Evolutionary conservation across 2,797 vertebrate species (phyloP), one percentile per base, ranked within the genome.

Genomic region (Hippocampus kuda): DNA sequence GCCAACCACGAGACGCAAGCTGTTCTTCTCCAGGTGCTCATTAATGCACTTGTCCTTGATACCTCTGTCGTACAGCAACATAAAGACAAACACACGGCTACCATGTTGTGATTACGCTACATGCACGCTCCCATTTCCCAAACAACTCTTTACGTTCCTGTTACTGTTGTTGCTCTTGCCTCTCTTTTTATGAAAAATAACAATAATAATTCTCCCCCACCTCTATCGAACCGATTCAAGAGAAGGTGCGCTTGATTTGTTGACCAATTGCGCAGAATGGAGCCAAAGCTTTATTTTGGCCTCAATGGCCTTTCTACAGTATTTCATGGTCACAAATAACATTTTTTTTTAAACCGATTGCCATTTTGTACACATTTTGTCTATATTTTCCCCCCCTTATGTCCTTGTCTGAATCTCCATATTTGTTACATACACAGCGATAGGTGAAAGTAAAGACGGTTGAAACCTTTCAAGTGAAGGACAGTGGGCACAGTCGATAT

Each of bases 11-110:
- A 89, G 86, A 89, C 89, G 85, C 90, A 91, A 91, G 90, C 90
- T 92, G 91, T 91, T 92, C 89, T 88, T 89, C 91, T 92, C 89
- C 91, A 91, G 90, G 89, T 91, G 89, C 91, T 90, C 88, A 84
- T 90, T 91, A 92, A 92, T 90, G 90, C 86, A 89, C 88, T 88
- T 89, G 89, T 90, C 88, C 89, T 89, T 90, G 90, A 91, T 91
- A 89, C 84, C 87, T 82, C 83, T 84, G 71, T 82, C 77, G 73
- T 85, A 87, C 86, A 83, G 82, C 84, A 82, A 87, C 87, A 85
- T 86, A 90, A 87, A 89, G 86, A 83, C 85, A 88, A 88, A 86
- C 83, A 87, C 83, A 81, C 73, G 83, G 85, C 85, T 75, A 84
- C 85, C 81, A 76, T 87, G 87, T 88, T 90, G 88, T 91, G 91